Conservation (phyloP, 2,113 vertebrate genomes). For the Peromyscus leucopus region DNA sequence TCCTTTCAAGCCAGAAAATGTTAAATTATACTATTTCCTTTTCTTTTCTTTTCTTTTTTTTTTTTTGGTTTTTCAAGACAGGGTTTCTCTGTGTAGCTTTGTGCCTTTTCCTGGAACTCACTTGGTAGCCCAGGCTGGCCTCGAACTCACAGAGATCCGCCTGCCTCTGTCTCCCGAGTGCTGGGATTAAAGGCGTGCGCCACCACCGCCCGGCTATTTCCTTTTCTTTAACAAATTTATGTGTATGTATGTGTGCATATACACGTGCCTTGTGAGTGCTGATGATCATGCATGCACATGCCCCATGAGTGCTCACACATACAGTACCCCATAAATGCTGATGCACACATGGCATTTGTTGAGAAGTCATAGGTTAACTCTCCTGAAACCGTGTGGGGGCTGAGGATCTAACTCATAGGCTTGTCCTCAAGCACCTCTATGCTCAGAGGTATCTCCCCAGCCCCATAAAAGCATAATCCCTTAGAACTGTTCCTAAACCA, state of each 20-base stretch:
- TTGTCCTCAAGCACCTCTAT: background rate
- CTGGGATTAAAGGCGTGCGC: too few species aligned
- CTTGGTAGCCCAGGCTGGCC: too few species aligned
- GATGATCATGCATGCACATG: too few species aligned
- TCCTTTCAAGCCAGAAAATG: background rate
- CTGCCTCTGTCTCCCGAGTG: too few species aligned
- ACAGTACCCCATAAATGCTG: background rate
- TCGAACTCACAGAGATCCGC: too few species aligned
- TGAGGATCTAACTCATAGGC: background rate
- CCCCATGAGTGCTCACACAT: background rate
- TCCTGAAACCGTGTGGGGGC: background rate
- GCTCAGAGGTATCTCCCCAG: background rate
- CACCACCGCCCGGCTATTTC: too few species aligned
- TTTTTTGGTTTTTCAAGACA: too few species aligned
- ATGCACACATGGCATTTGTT: background rate
- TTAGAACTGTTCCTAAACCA: conserved; percentile 49
- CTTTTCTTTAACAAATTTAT: background rate
- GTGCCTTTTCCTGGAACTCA: too few species aligned
- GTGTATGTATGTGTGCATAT: background rate
- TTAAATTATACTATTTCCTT: background rate
- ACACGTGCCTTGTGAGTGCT: background rate
- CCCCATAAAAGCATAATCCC: background rate
- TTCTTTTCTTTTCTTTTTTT: too few species aligned
- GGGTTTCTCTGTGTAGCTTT: too few species aligned
- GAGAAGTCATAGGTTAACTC: background rate